phyloP scores from a whole-genome alignment of 2,888 invertebrate genomes.

The Trissoscelio sp. region DNA sequence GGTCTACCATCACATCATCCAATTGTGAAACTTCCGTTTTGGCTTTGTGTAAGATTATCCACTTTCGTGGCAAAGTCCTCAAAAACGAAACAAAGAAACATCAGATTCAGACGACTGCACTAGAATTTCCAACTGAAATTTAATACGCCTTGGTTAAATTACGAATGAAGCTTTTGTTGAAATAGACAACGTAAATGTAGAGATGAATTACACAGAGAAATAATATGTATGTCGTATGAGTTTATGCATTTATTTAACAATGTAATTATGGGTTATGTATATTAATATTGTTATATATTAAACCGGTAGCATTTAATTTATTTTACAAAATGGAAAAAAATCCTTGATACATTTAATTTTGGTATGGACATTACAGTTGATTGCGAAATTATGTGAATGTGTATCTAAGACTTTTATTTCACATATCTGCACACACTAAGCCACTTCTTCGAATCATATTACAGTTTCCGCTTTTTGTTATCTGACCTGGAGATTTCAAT shows the following conservation, averaged over 20 bases:
- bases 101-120: constrained; percentile 22
- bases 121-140: constrained; percentile 33
- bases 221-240: constrained; percentile 1
- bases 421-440: not conserved
- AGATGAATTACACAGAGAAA: constrained; percentile 7
- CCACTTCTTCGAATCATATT: constrained; percentile 20
- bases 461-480: constrained; percentile 33
- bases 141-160: constrained; percentile 36
- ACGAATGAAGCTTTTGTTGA: constrained; percentile 27
- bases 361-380: too few species aligned
- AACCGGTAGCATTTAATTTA: too few species aligned
- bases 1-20: constrained; percentile 30
- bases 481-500: constrained; percentile 41
- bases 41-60: constrained; percentile 56
- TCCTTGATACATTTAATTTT: not conserved
- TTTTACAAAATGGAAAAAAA: too few species aligned
- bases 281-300: too few species aligned
- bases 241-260: not conserved
- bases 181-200: constrained; percentile 32
- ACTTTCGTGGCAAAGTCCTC: constrained; percentile 33
- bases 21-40: constrained; percentile 38
- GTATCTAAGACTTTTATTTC: not conserved
- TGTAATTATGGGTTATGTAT: too few species aligned
- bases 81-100: constrained; percentile 42
- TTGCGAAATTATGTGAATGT: not conserved